These are phyloP conservation scores for Pachliopta kotzebuea DNA, from an alignment of 2,888 invertebrate species.

Conservation along the genomic window DNA sequence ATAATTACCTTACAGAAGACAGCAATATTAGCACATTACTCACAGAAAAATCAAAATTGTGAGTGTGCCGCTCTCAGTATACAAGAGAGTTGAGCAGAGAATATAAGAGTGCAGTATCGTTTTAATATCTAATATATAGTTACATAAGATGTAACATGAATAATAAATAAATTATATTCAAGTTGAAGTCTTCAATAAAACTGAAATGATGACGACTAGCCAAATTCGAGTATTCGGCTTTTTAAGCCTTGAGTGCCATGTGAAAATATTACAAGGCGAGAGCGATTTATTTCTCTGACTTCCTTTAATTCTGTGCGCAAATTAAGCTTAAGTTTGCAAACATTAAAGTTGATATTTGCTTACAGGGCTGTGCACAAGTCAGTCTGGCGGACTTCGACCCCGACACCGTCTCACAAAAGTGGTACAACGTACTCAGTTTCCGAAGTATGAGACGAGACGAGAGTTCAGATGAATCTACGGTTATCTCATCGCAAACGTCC, in stretches of 20 bases:
- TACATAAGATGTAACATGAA: too few species aligned
- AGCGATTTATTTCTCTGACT: slow-evolving; percentile 67
- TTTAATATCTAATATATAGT: too few species aligned
- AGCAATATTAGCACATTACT: too few species aligned
- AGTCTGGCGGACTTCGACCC: slow-evolving; percentile 97
- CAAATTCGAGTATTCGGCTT: slow-evolving; percentile 77
- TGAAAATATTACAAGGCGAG: slow-evolving; percentile 64
- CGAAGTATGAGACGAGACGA: slow-evolving; percentile 86
- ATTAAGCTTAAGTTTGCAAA: background rate
- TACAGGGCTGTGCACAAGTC: slow-evolving; percentile 96
- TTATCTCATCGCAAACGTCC: slow-evolving; percentile 97
- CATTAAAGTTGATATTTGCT: slow-evolving; percentile 38
- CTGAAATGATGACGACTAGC: slow-evolving; percentile 72
- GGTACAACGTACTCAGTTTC: slow-evolving; percentile 96
- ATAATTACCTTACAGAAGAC: background rate
- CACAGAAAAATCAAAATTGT: too few species aligned
- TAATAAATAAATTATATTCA: too few species aligned
- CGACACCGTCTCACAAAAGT: slow-evolving; percentile 88
- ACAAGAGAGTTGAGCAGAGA: too few species aligned
- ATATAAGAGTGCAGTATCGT: too few species aligned
- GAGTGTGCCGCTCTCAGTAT: too few species aligned
- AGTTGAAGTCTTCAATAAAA: too few species aligned
- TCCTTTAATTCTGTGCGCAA: background rate
- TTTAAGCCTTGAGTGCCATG: slow-evolving; percentile 72
- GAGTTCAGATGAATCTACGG: slow-evolving; percentile 97